Percentiles rank a stretch among this genome's conserved stretches.
Conservation (phyloP, 2,113 vertebrate genomes). For the Calyptomena viridis region DNA sequence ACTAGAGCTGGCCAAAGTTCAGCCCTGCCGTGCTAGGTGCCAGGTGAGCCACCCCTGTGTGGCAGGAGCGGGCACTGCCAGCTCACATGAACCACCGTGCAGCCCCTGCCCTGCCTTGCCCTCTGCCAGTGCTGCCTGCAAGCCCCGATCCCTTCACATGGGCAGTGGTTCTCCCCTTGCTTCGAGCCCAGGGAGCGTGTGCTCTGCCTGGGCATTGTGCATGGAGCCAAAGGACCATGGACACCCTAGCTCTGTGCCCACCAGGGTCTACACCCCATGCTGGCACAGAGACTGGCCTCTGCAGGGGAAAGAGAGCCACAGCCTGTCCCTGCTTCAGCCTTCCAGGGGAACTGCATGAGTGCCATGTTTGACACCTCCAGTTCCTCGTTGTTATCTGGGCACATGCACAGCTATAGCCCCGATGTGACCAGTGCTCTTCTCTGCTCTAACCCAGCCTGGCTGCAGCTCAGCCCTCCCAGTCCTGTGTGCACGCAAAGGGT, state of each 20-base stretch:
- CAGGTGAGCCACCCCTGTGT: neutral
- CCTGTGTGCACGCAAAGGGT: neutral
- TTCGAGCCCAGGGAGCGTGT: accelerated
- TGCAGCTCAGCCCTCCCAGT: neutral
- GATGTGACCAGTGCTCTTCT: neutral
- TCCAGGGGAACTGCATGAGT: neutral
- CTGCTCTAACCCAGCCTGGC: neutral
- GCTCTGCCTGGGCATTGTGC: neutral
- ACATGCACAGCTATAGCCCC: accelerated
- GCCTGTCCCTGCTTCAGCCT: neutral
- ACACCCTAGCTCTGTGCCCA: neutral
- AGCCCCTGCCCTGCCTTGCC: neutral
- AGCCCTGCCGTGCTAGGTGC: neutral
- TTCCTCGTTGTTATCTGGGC: neutral
- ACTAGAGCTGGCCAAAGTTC: constrained; percentile 24
- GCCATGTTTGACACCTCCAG: neutral
- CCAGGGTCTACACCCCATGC: accelerated
- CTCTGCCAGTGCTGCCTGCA: accelerated
- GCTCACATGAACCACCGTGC: neutral
- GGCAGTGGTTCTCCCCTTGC: neutral
- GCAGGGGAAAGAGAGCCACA: neutral
- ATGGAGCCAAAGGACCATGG: accelerated
- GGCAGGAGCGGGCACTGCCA: neutral
- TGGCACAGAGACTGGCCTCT: neutral
- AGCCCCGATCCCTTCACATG: accelerated